Base-by-base conservation (phyloP, 23 tunicate species). In the Oikopleura vanhoeffeni region DNA sequence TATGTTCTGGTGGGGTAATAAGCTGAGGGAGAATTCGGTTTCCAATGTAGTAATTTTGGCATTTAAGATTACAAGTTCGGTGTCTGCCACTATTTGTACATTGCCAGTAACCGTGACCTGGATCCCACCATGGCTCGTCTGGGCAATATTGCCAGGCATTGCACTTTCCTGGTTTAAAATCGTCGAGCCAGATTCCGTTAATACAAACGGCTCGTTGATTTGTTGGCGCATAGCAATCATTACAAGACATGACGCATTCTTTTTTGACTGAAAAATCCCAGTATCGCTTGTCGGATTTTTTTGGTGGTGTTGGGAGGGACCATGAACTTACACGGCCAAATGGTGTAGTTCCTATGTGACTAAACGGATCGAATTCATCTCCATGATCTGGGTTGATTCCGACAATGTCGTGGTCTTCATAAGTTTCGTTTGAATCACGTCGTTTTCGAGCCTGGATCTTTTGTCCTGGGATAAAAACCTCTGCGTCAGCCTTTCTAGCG, bases 101-200 rank as follows among this genome's bases (percentile, higher is more conserved):
- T 2, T 24, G 4, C 79, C 79, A 71, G 34, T 71, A 30, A 28
- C 79, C 79, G 2, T 71, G 79, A 13, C 79, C 79, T 71, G 27
- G 79, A 32, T 71, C 79, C 79, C 79, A 71, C 79, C 79, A 71
- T 24, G 79, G 79, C 35, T 71, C 79, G 38, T 71, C 79, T 71
- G 79, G 79, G 79, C 79, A 71, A 30, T 71, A 30, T 71, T 30
- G 38, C 79, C 79, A 71, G 79, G 27, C 34, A 24, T 71, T 32
- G 79, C 79, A 71, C 79, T 71, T 71, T 71, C 79, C 79, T 71
- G 79, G 79, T 30, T 71, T 71, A 30, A 13, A 71, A 30, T 32
- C 35, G 34, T 71, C 79, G 32, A 71, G 79, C 79, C 79, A 71
- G 38, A 71, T 30, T 2, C 79, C 79, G 35, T 71, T 71, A 30